Conservation (phyloP, 2,113 vertebrate genomes). For the Callithrix jacchus region DNA sequence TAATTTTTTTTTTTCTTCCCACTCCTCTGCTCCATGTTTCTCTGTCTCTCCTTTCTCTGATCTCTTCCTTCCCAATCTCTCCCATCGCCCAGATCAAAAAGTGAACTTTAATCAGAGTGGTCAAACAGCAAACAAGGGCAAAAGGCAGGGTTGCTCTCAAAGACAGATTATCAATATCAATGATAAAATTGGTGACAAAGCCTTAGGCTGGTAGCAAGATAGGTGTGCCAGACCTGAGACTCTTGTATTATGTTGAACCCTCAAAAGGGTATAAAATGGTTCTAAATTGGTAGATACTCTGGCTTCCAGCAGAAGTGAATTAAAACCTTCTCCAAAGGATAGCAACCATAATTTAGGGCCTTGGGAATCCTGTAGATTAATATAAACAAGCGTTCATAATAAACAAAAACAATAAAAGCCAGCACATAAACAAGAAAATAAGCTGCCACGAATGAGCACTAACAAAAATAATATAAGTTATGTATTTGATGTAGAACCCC, state of each 20-base stretch:
- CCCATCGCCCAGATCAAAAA: background rate
- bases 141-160: background rate
- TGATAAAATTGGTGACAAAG: background rate
- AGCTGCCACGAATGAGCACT: background rate
- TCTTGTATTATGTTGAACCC: background rate
- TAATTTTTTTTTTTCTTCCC: background rate
- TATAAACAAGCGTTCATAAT: background rate
- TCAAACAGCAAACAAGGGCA: background rate
- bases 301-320: background rate
- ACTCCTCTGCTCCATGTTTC: background rate
- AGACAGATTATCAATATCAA: background rate
- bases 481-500: background rate
- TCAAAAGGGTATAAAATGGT: background rate
- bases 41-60: background rate
- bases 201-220: background rate
- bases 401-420: background rate
- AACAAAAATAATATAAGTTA: background rate
- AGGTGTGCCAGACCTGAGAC: background rate
- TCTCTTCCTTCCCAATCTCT: background rate
- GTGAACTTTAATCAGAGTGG: background rate
- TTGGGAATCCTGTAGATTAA: background rate
- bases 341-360: background rate
- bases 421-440: background rate
- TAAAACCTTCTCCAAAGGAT: background rate
- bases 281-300: background rate